phyloP scores from a whole-genome alignment of 2,888 invertebrate species.

The Andrena camellia region DNA sequence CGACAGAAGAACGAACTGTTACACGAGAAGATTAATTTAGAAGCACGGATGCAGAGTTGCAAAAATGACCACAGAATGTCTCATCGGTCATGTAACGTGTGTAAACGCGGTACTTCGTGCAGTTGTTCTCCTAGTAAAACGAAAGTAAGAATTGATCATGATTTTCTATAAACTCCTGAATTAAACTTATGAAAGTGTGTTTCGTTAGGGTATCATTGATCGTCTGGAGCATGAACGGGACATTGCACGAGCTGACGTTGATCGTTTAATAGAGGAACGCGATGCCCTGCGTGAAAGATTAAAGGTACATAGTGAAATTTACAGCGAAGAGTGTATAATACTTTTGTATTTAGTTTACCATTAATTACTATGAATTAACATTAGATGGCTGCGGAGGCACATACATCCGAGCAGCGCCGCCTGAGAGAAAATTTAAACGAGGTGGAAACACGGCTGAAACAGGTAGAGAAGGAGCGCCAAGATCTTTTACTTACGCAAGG shows the following conservation, averaged over 20 bases:
- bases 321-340: too few relatives aligned
- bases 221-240: constrained; percentile 87
- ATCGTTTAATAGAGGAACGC: constrained; percentile 88
- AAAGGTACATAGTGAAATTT: constrained; percentile 81
- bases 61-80: constrained; percentile 70
- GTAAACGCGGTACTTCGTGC: constrained; percentile 65
- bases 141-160: constrained; percentile 59
- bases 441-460: constrained; percentile 86
- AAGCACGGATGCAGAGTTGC: constrained; percentile 82
- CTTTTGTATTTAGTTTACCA: too few relatives aligned
- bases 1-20: constrained; percentile 84
- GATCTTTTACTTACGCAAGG: constrained; percentile 86
- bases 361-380: background rate
- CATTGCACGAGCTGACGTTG: constrained; percentile 86
- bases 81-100: constrained; percentile 73
- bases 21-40: constrained; percentile 85
- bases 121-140: constrained; percentile 64
- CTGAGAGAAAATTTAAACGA: constrained; percentile 86
- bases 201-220: constrained; percentile 81
- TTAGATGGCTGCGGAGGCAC: constrained; percentile 84
- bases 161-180: background rate
- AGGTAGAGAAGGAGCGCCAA: constrained; percentile 87
- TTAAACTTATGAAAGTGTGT: background rate
- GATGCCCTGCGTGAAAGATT: constrained; percentile 87
- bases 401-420: constrained; percentile 85